Evolutionary conservation across 2,113 vertebrate genomes (phyloP), one percentile per base, ranked within the genome.

Genomic region (Trachemys scripta): DNA sequence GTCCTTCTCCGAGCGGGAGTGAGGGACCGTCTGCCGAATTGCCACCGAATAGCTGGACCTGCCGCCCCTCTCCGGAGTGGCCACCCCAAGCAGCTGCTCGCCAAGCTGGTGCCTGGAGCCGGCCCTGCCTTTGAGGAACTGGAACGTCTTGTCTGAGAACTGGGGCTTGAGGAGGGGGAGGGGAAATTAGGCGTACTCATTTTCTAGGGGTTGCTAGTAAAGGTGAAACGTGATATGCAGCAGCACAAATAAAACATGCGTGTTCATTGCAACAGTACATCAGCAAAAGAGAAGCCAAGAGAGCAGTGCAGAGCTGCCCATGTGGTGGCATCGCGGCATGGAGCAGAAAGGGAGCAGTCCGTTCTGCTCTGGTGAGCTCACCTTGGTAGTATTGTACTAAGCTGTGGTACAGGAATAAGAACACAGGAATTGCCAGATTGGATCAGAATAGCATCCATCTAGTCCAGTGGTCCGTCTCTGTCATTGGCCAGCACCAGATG

Each of bases 131-230:
- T 45, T n/a, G 35, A 69, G 91, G 75, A 82, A 24, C 24, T 85
- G 86, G 82, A 24, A 85, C 6, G 87, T 80, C 62, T 80, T 94
- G 76, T 90, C 62, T 89, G 59, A 89, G 82, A 85, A 79, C 96
- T n/a, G 8, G 65, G 59, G 31, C 4, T 6, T 65, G 13, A 35
- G 12, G 59, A 65, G 27, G 59, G 94, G 91, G 93, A 95, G 42
- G 47, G 47, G 69, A 83, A 95, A 94, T 54, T 94, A 91, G 92
- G 31, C 79, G 45, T 7, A 42, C 78, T 95, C 81, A 27, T 54
- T 62, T 24, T 0, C 8, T 89, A 50, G 75, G 54, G 81, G 81
- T 82, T 83, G 27, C 54, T 85, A 90, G 80, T 22, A 85, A 53
- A 42, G 49, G 1, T 10, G 94, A 76, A 89, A 93, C 22, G 80